phyloP scores from a whole-genome alignment of 2,888 invertebrate genomes.

The Alcis repandata region DNA sequence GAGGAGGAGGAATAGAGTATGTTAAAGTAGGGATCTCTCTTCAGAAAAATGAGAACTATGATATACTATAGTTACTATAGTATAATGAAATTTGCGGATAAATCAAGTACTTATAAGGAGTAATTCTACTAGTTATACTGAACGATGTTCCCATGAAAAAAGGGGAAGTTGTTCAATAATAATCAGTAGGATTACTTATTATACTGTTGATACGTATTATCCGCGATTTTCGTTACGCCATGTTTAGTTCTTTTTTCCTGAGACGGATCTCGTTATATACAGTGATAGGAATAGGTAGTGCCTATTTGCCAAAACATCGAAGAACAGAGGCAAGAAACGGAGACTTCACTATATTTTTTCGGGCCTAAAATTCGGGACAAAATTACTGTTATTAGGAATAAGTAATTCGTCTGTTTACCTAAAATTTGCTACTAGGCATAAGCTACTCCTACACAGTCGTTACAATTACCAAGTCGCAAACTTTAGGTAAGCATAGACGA shows the following conservation, averaged over 20 bases:
- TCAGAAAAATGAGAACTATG: constrained; percentile 7
- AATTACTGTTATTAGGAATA: neutral
- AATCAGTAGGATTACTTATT: constrained; percentile 2
- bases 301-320: neutral
- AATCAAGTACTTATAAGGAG: constrained; percentile 10
- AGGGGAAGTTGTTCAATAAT: constrained; percentile 3
- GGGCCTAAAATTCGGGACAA: neutral
- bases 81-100: constrained; percentile 3
- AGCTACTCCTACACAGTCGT: neutral
- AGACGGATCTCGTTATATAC: constrained; percentile 1
- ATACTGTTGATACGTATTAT: constrained; percentile 1
- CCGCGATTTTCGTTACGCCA: constrained; percentile 5
- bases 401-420: neutral
- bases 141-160: constrained; percentile 6
- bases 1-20: constrained; percentile 9
- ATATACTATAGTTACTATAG: neutral
- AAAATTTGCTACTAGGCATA: neutral
- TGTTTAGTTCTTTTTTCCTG: constrained; percentile 7
- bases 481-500: neutral
- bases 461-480: constrained; percentile 1
- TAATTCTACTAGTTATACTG: constrained; percentile 8
- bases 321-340: neutral
- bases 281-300: constrained; percentile 7
- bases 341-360: constrained; percentile 1
- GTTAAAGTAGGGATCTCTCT: constrained; percentile 10